These are phyloP conservation scores for Ypsolopha sequella DNA, from an alignment of 2,888 invertebrate species.

Conservation along the genomic window DNA sequence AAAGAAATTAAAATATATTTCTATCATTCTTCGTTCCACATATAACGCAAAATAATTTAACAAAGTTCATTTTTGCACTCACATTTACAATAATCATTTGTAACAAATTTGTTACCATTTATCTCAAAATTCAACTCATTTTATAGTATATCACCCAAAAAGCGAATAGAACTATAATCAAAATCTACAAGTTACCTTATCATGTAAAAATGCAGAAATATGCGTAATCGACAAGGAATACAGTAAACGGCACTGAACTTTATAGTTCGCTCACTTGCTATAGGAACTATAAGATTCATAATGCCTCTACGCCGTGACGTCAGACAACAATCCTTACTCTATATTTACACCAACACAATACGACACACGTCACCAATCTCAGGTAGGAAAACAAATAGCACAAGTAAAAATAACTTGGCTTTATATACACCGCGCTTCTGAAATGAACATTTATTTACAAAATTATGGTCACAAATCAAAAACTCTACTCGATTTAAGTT, in stretches of 20 bases:
- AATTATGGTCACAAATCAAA: slow-evolving; percentile 48
- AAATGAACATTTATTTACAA: slow-evolving; percentile 42
- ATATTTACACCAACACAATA: slow-evolving; percentile 40
- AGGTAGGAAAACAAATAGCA: slow-evolving; percentile 56
- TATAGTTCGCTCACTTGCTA: slow-evolving; percentile 67
- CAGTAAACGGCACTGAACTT: slow-evolving; percentile 67
- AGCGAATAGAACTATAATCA: slow-evolving; percentile 64
- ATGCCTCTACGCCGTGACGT: slow-evolving; percentile 46
- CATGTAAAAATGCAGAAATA: slow-evolving; percentile 67
- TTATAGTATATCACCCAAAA: slow-evolving; percentile 66
- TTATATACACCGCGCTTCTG: slow-evolving; percentile 32
- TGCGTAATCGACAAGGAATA: slow-evolving; percentile 68
- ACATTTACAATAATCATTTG: slow-evolving; percentile 67
- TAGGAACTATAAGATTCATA: slow-evolving; percentile 72
- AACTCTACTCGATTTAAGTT: slow-evolving; percentile 40
- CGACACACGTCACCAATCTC: slow-evolving; percentile 19
- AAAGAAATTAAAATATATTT: slow-evolving; percentile 71
- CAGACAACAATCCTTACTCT: slow-evolving; percentile 19
- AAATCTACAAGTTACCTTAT: slow-evolving; percentile 58
- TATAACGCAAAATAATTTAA: slow-evolving; percentile 72
- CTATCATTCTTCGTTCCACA: slow-evolving; percentile 70
- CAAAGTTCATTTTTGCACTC: slow-evolving; percentile 70
- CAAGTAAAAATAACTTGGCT: slow-evolving; percentile 52
- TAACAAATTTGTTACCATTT: slow-evolving; percentile 57
- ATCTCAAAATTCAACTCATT: slow-evolving; percentile 59